phyloP scores from a whole-genome alignment of 2,888 invertebrate species.

The Hydraecia micacea region DNA sequence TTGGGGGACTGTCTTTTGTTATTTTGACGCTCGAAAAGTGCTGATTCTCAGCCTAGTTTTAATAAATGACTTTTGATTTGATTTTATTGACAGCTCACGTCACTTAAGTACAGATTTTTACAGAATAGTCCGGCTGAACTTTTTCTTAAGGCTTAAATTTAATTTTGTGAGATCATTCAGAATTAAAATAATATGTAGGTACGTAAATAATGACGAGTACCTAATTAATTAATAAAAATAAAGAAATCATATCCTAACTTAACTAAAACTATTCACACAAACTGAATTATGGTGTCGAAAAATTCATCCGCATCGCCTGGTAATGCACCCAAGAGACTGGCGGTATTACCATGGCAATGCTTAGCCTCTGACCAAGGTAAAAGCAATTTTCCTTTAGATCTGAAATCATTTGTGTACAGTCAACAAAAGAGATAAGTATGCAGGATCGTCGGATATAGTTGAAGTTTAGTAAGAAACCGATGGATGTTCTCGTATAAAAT shows the following conservation, averaged over 20 bases:
- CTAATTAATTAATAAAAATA: not conserved
- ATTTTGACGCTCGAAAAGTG: too few species aligned
- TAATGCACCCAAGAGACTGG: not conserved
- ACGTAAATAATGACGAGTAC: not conserved
- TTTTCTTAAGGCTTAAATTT: not conserved
- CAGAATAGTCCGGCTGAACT: too few species aligned
- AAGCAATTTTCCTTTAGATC: not conserved
- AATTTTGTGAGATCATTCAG: not conserved
- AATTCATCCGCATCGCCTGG: not conserved
- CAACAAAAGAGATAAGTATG: too few species aligned
- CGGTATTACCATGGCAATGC: not conserved
- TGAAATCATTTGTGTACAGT: too few species aligned
- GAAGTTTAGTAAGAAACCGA: too few species aligned
- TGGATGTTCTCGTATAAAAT: too few species aligned
- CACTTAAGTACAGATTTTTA: too few species aligned
- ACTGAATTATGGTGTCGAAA: not conserved
- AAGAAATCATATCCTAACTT: not conserved
- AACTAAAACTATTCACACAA: not conserved
- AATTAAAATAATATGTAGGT: not conserved
- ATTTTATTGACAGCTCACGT: too few species aligned
- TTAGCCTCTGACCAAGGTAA: not conserved
- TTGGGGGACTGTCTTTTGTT: too few species aligned
- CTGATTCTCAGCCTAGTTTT: too few species aligned
- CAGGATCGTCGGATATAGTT: too few species aligned
- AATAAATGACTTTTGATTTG: too few species aligned